Percentiles rank a stretch among this genome's conserved stretches.
phyloP scores from a whole-genome alignment of 2,113 vertebrate species.

The Campylomormyrus numenius region DNA sequence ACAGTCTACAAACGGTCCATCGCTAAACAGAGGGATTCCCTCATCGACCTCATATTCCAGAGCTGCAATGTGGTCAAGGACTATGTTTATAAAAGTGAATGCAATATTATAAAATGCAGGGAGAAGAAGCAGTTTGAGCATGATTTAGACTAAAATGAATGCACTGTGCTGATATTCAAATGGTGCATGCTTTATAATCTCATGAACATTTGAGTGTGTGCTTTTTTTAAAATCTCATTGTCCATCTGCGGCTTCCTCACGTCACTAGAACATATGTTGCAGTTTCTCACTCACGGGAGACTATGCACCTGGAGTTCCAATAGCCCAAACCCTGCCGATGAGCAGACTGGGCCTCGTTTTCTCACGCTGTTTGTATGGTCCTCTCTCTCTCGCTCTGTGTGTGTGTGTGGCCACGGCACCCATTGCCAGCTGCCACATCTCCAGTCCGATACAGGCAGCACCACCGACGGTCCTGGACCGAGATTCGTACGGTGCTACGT shows the following conservation, averaged over 20 bases:
- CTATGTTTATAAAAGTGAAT: constrained; percentile 10
- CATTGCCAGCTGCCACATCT: neutral
- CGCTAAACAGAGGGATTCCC: neutral
- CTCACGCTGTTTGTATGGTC: constrained; percentile 22
- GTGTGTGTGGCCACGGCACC: neutral
- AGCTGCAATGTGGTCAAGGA: neutral
- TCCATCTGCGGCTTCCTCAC: constrained; percentile 51
- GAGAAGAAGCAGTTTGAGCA: neutral
- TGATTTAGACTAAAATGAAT: constrained; percentile 4
- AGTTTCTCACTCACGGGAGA: constrained; percentile 45
- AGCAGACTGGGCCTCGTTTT: constrained; percentile 2
- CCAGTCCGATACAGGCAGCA: neutral
- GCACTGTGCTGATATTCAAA: constrained; percentile 15
- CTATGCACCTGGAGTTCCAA: constrained; percentile 37
- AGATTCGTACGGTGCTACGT: constrained; percentile 51
- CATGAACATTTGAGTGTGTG: constrained; percentile 46
- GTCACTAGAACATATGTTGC: constrained; percentile 47
- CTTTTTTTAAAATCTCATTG: constrained; percentile 36
- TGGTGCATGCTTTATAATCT: constrained; percentile 33
- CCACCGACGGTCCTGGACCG: constrained; percentile 39
- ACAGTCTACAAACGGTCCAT: neutral
- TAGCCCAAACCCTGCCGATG: neutral
- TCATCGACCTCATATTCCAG: neutral
- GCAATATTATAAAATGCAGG: neutral
- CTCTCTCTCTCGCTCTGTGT: neutral